These are phyloP conservation scores for Papilio elwesi DNA, from an alignment of 2,888 invertebrate genomes.

Conservation along the genomic window DNA sequence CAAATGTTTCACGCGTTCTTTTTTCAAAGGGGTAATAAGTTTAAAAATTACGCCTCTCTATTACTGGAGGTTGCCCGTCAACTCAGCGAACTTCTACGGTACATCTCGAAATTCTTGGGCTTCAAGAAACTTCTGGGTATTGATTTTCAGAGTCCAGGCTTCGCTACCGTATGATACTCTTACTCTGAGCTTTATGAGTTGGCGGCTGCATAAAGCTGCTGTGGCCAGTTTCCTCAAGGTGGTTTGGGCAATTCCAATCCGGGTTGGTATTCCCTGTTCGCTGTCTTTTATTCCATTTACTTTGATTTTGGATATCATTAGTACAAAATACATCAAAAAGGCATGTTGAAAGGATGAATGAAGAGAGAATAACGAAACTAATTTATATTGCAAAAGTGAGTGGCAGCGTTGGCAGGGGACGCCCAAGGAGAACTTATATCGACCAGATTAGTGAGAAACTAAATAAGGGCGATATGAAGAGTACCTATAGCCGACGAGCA, in stretches of 20 bases:
- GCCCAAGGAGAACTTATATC: no score
- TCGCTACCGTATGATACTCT: slow-evolving; percentile 18
- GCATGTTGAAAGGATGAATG: no score
- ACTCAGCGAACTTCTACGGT: no score
- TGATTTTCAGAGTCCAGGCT: slow-evolving; percentile 14
- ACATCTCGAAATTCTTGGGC: background rate
- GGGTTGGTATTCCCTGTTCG: slow-evolving; percentile 25
- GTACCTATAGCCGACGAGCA: no score
- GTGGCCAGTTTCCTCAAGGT: slow-evolving; percentile 18
- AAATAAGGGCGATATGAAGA: no score
- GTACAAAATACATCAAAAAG: no score
- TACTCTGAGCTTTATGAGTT: slow-evolving; percentile 13
- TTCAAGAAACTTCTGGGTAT: slow-evolving; percentile 6
- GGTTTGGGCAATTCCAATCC: slow-evolving; percentile 30
- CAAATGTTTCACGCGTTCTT: background rate
- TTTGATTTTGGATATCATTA: background rate
- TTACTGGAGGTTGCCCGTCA: no score
- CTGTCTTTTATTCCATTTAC: slow-evolving; percentile 19
- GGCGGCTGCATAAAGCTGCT: background rate
- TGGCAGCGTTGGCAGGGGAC: no score
- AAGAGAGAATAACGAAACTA: no score
- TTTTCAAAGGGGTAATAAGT: background rate
- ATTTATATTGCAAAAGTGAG: no score
- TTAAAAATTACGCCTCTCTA: no score
- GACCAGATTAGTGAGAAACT: no score